These are phyloP conservation scores for Caenorhabditis parvicauda DNA, from an alignment of 2,888 invertebrate genomes.

Conservation along the genomic window DNA sequence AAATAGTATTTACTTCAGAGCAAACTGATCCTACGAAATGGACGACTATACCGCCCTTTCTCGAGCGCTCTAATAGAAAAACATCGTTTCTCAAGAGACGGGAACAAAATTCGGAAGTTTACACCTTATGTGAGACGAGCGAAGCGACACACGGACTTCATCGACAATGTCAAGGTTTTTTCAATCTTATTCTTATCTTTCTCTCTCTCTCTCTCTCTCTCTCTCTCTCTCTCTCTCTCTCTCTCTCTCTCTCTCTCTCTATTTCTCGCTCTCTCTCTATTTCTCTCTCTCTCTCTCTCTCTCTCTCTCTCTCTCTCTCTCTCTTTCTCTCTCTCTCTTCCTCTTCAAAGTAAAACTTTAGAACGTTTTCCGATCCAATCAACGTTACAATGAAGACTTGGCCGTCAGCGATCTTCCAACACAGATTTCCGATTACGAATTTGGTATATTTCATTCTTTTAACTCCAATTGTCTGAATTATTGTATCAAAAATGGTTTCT, in stretches of 20 bases:
- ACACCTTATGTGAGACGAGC: constrained; percentile 3
- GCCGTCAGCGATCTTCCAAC: constrained; percentile 33
- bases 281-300: too few relatives aligned
- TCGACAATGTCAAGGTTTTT: too few relatives aligned
- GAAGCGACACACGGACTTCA: background rate
- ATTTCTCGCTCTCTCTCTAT: too few relatives aligned
- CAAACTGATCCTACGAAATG: constrained; percentile 19
- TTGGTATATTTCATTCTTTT: constrained; percentile 32
- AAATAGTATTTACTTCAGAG: constrained; percentile 14
- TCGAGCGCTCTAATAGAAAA: constrained; percentile 28
- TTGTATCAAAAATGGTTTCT: too few relatives aligned
- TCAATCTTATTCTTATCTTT: too few relatives aligned
- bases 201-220: too few relatives aligned
- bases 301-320: background rate
- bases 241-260: too few relatives aligned
- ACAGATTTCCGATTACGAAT: constrained; percentile 51
- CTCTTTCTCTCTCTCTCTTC: too few relatives aligned
- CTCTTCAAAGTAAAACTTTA: constrained; percentile 9
- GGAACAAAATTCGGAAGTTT: constrained; percentile 10
- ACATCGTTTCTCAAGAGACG: constrained; percentile 15
- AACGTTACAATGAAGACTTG: constrained; percentile 51
- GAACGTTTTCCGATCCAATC: constrained; percentile 40
- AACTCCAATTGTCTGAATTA: background rate
- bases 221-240: too few relatives aligned
- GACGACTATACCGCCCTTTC: constrained; percentile 34